Percentiles rank a stretch among this genome's conserved stretches.
phyloP scores from a whole-genome alignment of 2,888 invertebrate species.

The Agrilus cyanescens region DNA sequence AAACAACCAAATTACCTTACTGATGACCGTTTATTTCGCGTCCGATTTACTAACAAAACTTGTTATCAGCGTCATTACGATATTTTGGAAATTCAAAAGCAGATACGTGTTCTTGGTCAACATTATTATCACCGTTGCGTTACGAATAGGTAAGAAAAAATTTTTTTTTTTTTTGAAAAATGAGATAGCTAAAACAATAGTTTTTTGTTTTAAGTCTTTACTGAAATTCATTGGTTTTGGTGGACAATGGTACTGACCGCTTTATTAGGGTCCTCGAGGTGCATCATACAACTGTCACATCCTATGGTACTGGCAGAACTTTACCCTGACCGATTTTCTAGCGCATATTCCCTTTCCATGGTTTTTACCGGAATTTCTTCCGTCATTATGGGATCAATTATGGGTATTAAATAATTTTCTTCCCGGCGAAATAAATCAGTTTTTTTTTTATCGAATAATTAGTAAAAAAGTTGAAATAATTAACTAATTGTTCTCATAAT shows the following conservation, averaged over 20 bases:
- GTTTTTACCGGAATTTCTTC: constrained; percentile 57
- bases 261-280: constrained; percentile 54
- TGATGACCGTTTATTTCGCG: constrained; percentile 57
- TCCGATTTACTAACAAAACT: constrained; percentile 57
- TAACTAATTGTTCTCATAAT: constrained; percentile 18
- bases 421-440: no score
- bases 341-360: constrained; percentile 61
- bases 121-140: constrained; percentile 51
- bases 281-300: constrained; percentile 57
- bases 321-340: constrained; percentile 52
- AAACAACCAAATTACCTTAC: constrained; percentile 48
- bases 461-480: constrained; percentile 25
- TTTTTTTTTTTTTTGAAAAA: no score
- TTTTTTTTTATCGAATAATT: no score
- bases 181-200: no score
- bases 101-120: constrained; percentile 55
- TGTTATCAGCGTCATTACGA: constrained; percentile 48
- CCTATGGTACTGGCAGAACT: constrained; percentile 60
- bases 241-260: constrained; percentile 49
- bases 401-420: constrained; percentile 46
- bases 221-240: constrained; percentile 42
- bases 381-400: constrained; percentile 53
- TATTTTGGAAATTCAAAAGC: constrained; percentile 48
- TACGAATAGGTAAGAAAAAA: constrained; percentile 48
- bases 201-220: constrained; percentile 38